Conservation (phyloP, 2,113 vertebrate genomes). For the Phoenicopterus ruber region DNA sequence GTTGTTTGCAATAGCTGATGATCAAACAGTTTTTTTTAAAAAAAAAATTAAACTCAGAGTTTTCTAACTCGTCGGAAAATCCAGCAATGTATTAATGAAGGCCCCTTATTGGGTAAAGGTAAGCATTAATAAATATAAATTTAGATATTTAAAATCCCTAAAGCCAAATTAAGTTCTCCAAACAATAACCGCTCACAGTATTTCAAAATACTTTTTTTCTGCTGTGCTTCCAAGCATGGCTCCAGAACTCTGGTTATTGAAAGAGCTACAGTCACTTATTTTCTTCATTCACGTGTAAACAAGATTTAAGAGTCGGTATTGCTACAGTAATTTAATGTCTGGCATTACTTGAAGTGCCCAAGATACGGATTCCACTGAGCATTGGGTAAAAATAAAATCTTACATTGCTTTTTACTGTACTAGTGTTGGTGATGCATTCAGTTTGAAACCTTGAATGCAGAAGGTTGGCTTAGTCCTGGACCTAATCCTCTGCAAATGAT, state of each 20-base stretch:
- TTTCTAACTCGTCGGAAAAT: background rate
- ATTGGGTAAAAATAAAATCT: background rate
- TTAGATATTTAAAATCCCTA: background rate
- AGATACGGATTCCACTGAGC: background rate
- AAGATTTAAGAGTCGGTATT: background rate
- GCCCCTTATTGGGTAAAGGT: background rate
- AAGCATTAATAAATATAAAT: background rate
- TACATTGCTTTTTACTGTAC: background rate
- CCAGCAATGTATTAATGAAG: background rate
- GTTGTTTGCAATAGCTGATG: background rate
- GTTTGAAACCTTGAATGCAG: background rate
- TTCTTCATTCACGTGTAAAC: background rate
- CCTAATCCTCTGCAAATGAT: conserved; percentile 59
- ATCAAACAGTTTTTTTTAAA: background rate
- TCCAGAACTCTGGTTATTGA: background rate
- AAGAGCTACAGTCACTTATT: background rate
- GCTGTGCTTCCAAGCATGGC: background rate
- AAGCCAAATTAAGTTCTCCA: background rate
- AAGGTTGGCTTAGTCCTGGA: conserved; percentile 18
- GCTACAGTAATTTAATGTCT: background rate
- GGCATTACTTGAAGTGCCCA: background rate
- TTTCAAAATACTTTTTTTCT: background rate
- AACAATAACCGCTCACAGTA: background rate
- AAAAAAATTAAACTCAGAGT: background rate
- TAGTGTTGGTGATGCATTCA: background rate